Evolutionary conservation across 2,888 invertebrate species (phyloP).

Genomic region (Stomorhina lunata): DNA sequence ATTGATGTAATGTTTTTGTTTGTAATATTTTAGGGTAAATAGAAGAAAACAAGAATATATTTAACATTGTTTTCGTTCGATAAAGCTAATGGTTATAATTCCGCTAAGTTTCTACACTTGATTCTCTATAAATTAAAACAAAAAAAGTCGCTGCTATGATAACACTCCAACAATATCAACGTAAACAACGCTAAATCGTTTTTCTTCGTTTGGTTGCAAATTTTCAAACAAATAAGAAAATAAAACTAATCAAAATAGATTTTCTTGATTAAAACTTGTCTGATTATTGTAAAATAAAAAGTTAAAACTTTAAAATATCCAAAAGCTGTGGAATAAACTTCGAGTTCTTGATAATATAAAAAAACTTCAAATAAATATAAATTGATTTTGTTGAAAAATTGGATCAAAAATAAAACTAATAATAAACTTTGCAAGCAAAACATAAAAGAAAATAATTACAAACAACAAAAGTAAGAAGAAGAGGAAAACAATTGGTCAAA

Average conservation of each 20-base stretch:
- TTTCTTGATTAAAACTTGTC: background rate
- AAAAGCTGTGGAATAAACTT: background rate
- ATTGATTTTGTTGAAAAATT: constrained; percentile 24
- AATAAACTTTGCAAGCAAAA: constrained; percentile 58
- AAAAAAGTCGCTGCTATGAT: no score
- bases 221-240: background rate
- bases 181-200: constrained; percentile 53
- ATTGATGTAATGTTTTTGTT: no score
- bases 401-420: constrained; percentile 21
- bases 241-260: background rate
- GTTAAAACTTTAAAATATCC: background rate
- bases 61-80: no score
- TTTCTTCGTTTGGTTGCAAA: constrained; percentile 2
- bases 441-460: constrained; percentile 56
- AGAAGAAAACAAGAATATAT: no score
- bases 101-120: no score
- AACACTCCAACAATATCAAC: constrained; percentile 33
- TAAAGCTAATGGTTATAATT: no score
- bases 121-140: no score
- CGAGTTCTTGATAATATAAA: background rate
- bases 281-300: background rate
- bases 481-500: constrained; percentile 27
- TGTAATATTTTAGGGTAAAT: no score
- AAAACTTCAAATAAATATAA: background rate
- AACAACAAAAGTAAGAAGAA: constrained; percentile 23